Conservation (phyloP, 2,797 vertebrate genomes). For the Pipistrellus pygmaeus region DNA sequence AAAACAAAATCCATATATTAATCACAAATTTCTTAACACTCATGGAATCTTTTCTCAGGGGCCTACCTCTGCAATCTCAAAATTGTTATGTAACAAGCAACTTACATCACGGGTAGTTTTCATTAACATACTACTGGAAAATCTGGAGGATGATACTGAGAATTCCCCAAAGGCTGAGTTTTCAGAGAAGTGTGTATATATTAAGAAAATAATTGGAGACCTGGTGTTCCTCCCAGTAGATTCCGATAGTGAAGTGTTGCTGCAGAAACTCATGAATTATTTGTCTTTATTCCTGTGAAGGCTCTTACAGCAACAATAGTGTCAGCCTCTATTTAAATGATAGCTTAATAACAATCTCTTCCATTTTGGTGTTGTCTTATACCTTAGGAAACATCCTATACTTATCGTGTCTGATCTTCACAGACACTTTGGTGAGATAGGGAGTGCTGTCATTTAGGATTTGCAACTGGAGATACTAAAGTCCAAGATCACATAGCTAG, state of each 20-base stretch:
- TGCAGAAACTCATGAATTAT: slow-evolving; percentile 2
- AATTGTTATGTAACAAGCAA: background rate
- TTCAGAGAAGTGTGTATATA: background rate
- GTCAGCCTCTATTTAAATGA: background rate
- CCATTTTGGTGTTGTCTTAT: background rate
- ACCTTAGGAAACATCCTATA: slow-evolving; percentile 38
- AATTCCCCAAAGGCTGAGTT: background rate
- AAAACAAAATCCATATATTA: background rate
- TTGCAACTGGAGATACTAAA: background rate
- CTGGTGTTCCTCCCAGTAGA: background rate
- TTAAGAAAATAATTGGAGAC: background rate
- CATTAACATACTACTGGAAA: background rate
- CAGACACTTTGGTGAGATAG: background rate
- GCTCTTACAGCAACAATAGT: background rate
- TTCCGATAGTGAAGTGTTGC: background rate
- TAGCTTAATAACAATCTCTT: background rate
- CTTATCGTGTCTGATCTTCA: background rate
- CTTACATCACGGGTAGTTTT: background rate
- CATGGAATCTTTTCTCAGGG: slow-evolving; percentile 26
- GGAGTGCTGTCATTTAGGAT: background rate
- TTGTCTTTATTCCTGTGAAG: slow-evolving; percentile 7
- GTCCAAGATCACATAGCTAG: slow-evolving; percentile 44
- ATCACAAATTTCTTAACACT: background rate
- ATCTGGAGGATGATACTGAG: no score
- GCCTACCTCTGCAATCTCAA: background rate